Conservation (phyloP, 1,140 invertebrate species). For the Grapholita molesta region DNA sequence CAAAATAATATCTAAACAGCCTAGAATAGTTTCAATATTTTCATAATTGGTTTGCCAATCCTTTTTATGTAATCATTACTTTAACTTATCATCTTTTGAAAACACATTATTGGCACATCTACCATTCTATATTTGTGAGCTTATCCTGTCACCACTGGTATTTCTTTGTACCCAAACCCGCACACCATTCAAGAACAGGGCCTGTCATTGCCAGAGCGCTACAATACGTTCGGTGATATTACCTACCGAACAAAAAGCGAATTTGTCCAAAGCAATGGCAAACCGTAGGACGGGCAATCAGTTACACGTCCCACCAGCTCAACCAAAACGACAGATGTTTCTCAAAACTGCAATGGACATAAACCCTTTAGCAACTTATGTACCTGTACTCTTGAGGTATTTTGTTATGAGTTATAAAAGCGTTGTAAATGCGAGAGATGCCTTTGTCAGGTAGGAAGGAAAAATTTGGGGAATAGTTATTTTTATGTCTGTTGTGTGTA, state of each 20-base stretch:
- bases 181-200: neutral
- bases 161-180: neutral
- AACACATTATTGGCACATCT: too few relatives aligned
- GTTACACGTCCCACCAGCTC: neutral
- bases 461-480: neutral
- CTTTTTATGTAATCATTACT: too few relatives aligned
- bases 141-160: neutral
- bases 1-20: too few relatives aligned
- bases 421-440: neutral
- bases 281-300: neutral
- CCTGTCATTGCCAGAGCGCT: neutral
- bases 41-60: too few relatives aligned
- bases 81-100: too few relatives aligned
- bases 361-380: neutral
- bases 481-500: neutral
- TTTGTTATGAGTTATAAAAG: neutral
- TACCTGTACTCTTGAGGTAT: neutral
- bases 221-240: neutral
- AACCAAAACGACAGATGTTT: neutral
- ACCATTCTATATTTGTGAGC: too few relatives aligned
- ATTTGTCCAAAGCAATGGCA: neutral
- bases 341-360: neutral
- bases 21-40: too few relatives aligned
- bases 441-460: neutral
- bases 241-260: conserved; percentile 4